Percentiles rank a stretch among this genome's conserved stretches.
Conservation (phyloP, 2,888 invertebrate species). For the Yponomeuta plumbellus region DNA sequence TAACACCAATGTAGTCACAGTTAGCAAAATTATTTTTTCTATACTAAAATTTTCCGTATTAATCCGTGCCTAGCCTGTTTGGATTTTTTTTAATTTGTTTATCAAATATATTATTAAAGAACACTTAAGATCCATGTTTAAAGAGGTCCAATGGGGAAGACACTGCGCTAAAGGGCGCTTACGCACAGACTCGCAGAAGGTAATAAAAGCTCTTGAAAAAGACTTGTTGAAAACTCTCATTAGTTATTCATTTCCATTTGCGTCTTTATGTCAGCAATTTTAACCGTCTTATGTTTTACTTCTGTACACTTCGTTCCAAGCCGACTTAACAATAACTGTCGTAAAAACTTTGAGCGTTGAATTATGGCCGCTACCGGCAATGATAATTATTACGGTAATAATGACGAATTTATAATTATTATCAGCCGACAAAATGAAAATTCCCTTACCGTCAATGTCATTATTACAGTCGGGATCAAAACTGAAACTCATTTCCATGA, state of each 20-base stretch:
- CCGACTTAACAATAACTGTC: slow-evolving; percentile 18
- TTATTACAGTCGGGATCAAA: too few relatives aligned
- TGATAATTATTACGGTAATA: not conserved
- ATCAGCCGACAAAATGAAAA: not conserved
- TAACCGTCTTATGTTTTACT: slow-evolving; percentile 40
- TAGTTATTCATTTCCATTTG: slow-evolving; percentile 67
- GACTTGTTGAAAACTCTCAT: slow-evolving; percentile 58
- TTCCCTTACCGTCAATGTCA: too few relatives aligned
- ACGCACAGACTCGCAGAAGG: slow-evolving; percentile 29
- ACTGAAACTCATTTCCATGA: too few relatives aligned
- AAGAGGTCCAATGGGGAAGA: slow-evolving; percentile 17
- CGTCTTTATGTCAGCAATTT: slow-evolving; percentile 52
- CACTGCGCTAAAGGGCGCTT: slow-evolving; percentile 37
- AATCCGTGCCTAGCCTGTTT: too few relatives aligned
- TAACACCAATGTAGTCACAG: too few relatives aligned
- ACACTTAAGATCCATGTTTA: not conserved
- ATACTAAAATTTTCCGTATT: too few relatives aligned
- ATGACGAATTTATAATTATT: not conserved
- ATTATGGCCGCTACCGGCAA: not conserved
- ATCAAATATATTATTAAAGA: not conserved
- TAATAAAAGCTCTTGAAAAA: slow-evolving; percentile 46
- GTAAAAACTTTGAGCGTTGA: slow-evolving; percentile 7
- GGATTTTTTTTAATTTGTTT: too few relatives aligned
- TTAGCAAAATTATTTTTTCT: too few relatives aligned
- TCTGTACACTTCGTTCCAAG: slow-evolving; percentile 25